Percentiles rank a stretch among this genome's conserved stretches.
Evolutionary conservation across 2,797 vertebrate genomes (phyloP).

Genomic region (Petrocephalus sullivani): DNA sequence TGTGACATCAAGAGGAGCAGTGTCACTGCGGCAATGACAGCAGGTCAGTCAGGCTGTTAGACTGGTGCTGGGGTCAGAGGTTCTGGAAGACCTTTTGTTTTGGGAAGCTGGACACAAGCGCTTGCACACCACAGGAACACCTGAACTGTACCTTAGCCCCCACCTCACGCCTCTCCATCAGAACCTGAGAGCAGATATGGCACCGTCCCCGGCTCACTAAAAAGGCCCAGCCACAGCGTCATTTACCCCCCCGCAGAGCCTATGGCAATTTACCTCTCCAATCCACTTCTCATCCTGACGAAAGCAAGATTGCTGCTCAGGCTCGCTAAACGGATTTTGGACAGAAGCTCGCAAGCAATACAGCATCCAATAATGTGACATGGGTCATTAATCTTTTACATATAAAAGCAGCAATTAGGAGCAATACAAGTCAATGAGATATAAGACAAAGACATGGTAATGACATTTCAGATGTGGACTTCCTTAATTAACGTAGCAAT

Average conservation of each 20-base stretch:
- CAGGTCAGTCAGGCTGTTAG: background rate
- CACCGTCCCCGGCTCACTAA: background rate
- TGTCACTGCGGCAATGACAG: background rate
- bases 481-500: background rate
- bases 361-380: background rate
- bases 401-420: background rate
- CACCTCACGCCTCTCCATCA: background rate
- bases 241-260: background rate
- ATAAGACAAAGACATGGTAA: background rate
- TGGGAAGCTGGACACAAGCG: background rate
- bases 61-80: background rate
- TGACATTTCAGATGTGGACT: background rate
- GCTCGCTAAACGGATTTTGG: background rate
- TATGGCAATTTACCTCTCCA: conserved; percentile 9
- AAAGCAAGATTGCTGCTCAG: background rate
- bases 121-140: background rate
- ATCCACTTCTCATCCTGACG: conserved; percentile 3
- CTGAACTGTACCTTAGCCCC: background rate
- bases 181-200: background rate
- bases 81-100: background rate
- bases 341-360: background rate
- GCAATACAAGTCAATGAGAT: background rate
- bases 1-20: background rate
- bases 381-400: conserved; percentile 3
- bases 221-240: background rate